These are phyloP conservation scores for Aldrovandia affinis DNA, from an alignment of 2,797 vertebrate genomes.

Conservation along the genomic window DNA sequence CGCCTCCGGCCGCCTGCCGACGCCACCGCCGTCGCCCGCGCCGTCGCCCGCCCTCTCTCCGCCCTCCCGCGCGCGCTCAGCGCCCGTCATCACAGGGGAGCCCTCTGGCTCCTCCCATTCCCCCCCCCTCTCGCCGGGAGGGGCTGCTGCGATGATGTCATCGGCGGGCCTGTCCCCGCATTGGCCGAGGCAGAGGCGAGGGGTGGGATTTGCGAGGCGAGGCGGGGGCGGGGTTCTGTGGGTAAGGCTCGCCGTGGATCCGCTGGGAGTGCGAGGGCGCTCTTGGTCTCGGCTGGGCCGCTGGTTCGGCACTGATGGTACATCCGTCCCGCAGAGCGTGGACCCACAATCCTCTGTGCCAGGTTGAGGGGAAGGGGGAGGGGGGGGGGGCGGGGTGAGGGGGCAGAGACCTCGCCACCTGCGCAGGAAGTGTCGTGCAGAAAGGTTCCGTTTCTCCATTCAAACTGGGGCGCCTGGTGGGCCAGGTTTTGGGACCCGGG, in stretches of 20 bases:
- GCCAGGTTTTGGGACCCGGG: constrained; percentile 13
- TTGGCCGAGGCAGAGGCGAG: neutral
- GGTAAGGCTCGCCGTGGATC: neutral
- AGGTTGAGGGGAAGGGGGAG: too few relatives aligned
- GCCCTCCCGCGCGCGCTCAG: neutral
- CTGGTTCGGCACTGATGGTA: neutral
- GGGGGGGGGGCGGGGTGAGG: neutral
- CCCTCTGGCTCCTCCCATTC: constrained; percentile 15
- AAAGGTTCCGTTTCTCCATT: neutral
- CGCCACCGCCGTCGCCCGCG: neutral
- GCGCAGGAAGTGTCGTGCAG: neutral
- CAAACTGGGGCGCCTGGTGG: constrained; percentile 29
- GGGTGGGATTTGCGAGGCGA: neutral
- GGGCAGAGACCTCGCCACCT: neutral
- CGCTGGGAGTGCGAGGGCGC: neutral
- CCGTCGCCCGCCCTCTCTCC: neutral
- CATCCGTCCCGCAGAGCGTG: too few relatives aligned
- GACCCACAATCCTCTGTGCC: neutral
- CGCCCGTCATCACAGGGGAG: neutral
- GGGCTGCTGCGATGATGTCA: neutral
- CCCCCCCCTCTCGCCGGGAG: neutral
- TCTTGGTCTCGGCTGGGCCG: neutral
- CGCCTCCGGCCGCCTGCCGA: neutral
- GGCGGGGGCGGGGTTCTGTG: neutral
- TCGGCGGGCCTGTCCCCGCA: neutral